Conservation (phyloP, 2,113 vertebrate species). For the Gasterosteus aculeatus region DNA sequence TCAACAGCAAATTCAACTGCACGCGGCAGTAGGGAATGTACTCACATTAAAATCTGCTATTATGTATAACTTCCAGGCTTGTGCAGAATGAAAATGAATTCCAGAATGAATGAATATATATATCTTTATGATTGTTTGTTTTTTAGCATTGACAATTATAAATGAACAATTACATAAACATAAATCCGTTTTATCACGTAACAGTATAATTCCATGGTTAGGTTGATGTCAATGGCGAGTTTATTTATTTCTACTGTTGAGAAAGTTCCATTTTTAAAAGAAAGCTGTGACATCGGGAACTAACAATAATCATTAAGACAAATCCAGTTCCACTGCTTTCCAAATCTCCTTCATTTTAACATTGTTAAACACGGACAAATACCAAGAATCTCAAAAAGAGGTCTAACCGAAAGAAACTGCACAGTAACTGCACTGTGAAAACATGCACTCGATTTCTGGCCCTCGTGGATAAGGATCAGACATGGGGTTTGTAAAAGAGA, state of each 20-base stretch:
- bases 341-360: slow-evolving; percentile 35
- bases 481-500: slow-evolving; percentile 58
- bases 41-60: slow-evolving; percentile 19
- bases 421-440: slow-evolving; percentile 42
- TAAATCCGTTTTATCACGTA: neutral
- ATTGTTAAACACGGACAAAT: slow-evolving; percentile 31
- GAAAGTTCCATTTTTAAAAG: neutral
- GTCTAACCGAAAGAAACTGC: slow-evolving; percentile 16
- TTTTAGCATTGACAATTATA: neutral
- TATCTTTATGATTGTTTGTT: neutral
- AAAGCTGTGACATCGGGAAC: neutral
- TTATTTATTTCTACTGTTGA: neutral
- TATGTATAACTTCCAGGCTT: slow-evolving; percentile 11
- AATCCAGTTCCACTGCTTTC: slow-evolving; percentile 22
- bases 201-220: neutral
- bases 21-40: slow-evolving; percentile 34
- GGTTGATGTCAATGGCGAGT: neutral
- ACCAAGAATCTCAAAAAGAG: slow-evolving; percentile 41
- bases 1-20: slow-evolving; percentile 52
- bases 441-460: slow-evolving; percentile 52
- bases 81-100: neutral
- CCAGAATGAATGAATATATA: neutral
- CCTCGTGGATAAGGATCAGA: slow-evolving; percentile 53
- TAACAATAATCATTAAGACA: neutral
- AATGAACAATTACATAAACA: neutral